Evolutionary conservation across 2,113 vertebrate genomes (phyloP), one percentile per base, ranked within the genome.

Genomic region (Perca flavescens): DNA sequence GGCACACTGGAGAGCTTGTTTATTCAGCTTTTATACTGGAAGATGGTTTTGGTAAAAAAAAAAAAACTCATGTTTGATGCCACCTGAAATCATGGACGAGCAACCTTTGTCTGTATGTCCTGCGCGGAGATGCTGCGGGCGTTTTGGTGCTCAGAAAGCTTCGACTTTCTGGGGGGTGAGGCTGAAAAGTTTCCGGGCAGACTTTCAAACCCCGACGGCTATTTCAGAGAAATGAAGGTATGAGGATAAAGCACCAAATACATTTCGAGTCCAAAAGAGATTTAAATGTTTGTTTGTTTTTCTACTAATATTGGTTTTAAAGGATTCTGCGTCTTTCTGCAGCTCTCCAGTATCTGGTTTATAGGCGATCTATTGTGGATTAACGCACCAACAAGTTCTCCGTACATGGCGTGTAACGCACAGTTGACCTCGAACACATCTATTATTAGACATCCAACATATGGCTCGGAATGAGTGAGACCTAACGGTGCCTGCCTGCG

Each of bases 161-260:
- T 64, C 2, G 70, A 57, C 34, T 78, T 15, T 58, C 16, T 65
- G 40, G 3, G 79, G 25, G 54, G 31, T 22, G 75, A 84, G 54
- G 76, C 75, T 49, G 82, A 67, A 60, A 65, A 80, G 66, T 80
- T 60, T 84, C 65, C 52, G 22, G 43, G 43, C 63, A 3, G 21
- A 50, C 9, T 36, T 69, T 56, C 70, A 63, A 28, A 52, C 0
- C 71, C 4, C 21, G 11, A n/a, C 36, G 62, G 25, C 40, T 49
- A 0, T 22, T 31, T 72, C 53, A 6, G 21, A 56, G 14, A 57
- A 71, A 16, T 25, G 13, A 54, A 81, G 79, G 84, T 77, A 73
- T 12, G 43, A 46, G 46, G 25, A 54, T 2, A 36, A 1, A n/a
- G 14, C 1, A 61, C 0, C 7, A 40, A 1, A 19, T 40, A 13